Evolutionary conservation across 1,140 invertebrate species (phyloP), one percentile per base, ranked within the genome.

Genomic region (Dreissena polymorpha): DNA sequence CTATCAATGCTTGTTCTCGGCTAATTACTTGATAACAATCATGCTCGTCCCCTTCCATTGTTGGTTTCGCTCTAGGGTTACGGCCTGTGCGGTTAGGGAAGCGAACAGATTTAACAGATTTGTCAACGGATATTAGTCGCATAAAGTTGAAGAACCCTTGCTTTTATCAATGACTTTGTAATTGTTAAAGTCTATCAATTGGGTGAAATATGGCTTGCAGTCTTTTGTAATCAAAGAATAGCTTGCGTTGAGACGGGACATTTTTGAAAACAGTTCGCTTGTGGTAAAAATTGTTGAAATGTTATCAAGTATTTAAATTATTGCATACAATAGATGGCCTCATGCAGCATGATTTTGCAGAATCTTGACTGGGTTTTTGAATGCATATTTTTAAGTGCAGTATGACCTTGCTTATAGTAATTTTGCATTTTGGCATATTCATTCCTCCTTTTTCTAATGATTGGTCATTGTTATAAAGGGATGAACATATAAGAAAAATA

Each of bases 161-260:
- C 12, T 60, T 3, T 60, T 60, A 60, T 60, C 21, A 23, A 18
- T 23, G 57, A 60, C 21, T 60, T 60, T 12, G 21, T 60, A n/a
- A 60, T 60, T 23, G 57, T 60, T 6, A 60, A 60, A 6, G 3
- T 3, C 57, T 60, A 60, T 60, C 57, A 60, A 60, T 60, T 60
- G 2, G 16, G 57, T n/a, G 6, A 60, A 60, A 18, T 60, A 60
- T 60, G n/a, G n/a, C n/a, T n/a, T n/a, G 57, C 21, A 60, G 10
- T 60, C 57, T 60, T 60, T 60, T 60, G 57, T 60, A 39, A 60
- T 60, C 57, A 60, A 60, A 39, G 57, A 23, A 60, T 10, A 60
- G 57, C 21, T 60, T 60, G 2, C 21, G 16, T 18, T 60, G 21
- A n/a, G 57, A 60, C 10, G 2, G 57, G 57, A 39, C 57, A 23